Conservation (phyloP, 2,888 invertebrate genomes). For the Atrina japonica region DNA sequence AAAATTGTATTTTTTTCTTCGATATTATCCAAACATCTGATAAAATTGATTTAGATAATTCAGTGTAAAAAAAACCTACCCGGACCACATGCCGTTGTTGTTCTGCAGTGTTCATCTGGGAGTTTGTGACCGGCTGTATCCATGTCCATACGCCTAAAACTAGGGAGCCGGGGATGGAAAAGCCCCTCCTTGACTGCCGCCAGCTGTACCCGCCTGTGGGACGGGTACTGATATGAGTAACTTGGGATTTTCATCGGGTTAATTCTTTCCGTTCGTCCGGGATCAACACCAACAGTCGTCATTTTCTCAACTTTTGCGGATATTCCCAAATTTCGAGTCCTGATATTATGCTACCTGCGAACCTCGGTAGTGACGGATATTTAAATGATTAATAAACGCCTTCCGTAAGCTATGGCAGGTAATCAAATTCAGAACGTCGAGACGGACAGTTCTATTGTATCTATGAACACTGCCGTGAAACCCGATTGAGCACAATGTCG, state of each 20-base stretch:
- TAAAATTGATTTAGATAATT: no score
- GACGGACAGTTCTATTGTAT: no score
- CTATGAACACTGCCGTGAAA: no score
- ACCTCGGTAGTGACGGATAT: no score
- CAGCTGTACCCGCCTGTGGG: conserved; percentile 72
- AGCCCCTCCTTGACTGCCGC: conserved; percentile 77
- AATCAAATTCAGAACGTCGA: no score
- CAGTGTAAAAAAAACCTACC: conserved; percentile 53
- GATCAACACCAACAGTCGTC: conserved; percentile 75
- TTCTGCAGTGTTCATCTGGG: conserved; percentile 77
- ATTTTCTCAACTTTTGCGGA: conserved; percentile 50
- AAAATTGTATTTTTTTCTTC: no score
- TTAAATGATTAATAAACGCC: no score
- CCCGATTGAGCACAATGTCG: no score
- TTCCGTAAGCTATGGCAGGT: no score
- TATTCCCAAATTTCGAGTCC: no score
- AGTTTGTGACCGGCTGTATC: conserved; percentile 77
- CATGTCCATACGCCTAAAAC: conserved; percentile 79
- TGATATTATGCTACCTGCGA: no score
- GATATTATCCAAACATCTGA: no score
- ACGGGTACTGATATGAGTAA: conserved; percentile 76
- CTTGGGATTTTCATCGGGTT: conserved; percentile 74
- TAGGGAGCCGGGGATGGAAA: conserved; percentile 77
- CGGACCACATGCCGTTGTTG: conserved; percentile 73
- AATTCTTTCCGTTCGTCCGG: conserved; percentile 58